phyloP scores from a whole-genome alignment of 1,140 invertebrate species.

The Tyrophagus putrescentiae region DNA sequence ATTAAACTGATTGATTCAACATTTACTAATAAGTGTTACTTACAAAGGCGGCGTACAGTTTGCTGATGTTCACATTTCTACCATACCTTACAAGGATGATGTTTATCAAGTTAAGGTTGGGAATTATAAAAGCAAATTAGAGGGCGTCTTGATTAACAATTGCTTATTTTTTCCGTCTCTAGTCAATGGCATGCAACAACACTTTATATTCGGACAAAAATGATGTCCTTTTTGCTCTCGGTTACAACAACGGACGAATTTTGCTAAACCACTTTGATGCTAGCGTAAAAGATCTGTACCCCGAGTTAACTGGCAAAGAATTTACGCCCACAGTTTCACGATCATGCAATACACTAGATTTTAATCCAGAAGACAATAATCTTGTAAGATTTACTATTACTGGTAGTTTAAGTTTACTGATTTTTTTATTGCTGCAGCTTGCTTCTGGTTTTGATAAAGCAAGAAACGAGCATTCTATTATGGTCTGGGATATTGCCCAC shows the following conservation, averaged over 20 bases:
- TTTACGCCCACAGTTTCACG: slow-evolving; percentile 51
- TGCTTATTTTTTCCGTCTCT: background rate
- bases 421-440: slow-evolving; percentile 35
- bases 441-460: slow-evolving; percentile 72
- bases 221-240: slow-evolving; percentile 12
- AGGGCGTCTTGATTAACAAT: background rate
- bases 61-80: background rate
- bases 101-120: slow-evolving; percentile 5
- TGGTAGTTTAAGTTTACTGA: background rate
- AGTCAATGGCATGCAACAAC: slow-evolving; percentile 13
- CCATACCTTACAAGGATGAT: slow-evolving; percentile 2
- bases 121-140: background rate
- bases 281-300: background rate
- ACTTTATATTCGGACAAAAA: background rate
- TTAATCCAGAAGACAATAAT: slow-evolving; percentile 70
- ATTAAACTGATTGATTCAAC: background rate
- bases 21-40: background rate
- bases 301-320: slow-evolving; percentile 3
- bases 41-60: background rate
- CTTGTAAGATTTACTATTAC: slow-evolving; percentile 35
- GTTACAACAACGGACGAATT: slow-evolving; percentile 10
- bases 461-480: slow-evolving; percentile 41
- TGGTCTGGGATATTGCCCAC: slow-evolving; percentile 35
- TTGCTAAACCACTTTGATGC: slow-evolving; percentile 6
- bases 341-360: slow-evolving; percentile 68